These are phyloP conservation scores for Hoplostethus atlanticus DNA, from an alignment of 2,797 vertebrate species.

Conservation along the genomic window DNA sequence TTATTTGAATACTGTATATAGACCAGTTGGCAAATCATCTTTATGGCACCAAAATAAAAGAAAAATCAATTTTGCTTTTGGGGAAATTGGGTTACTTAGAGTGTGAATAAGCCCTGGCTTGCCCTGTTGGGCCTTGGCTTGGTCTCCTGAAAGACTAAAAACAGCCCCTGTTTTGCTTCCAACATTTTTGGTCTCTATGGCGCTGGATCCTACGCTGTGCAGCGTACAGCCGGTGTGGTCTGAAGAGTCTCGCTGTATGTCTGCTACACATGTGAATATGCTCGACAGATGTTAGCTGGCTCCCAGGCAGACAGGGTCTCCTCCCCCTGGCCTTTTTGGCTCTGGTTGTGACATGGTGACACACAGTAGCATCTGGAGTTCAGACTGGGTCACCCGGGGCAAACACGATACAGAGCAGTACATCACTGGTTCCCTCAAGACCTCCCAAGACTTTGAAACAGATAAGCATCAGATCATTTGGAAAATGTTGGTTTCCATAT, in stretches of 20 bases:
- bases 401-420: constrained; percentile 66
- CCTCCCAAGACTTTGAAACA: constrained; percentile 47
- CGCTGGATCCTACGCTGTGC: constrained; percentile 45
- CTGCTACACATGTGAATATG: constrained; percentile 82
- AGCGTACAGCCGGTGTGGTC: constrained; percentile 68
- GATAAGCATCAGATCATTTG: constrained; percentile 28
- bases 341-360: constrained; percentile 81
- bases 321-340: constrained; percentile 80
- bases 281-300: constrained; percentile 86
- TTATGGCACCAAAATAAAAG: constrained; percentile 61
- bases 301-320: constrained; percentile 78
- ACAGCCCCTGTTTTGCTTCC: constrained; percentile 67
- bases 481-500: constrained; percentile 22
- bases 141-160: constrained; percentile 61
- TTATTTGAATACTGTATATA: constrained; percentile 64
- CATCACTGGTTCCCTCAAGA: constrained; percentile 52
- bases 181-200: constrained; percentile 66
- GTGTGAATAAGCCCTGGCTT: constrained; percentile 71
- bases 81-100: constrained; percentile 63
- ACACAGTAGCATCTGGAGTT: constrained; percentile 86
- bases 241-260: constrained; percentile 71
- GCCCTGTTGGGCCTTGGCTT: constrained; percentile 56
- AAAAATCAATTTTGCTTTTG: constrained; percentile 59
- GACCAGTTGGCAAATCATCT: constrained; percentile 66
- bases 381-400: constrained; percentile 79